phyloP scores from a whole-genome alignment of 35 echinoderm and acorn worm species.

The Diadema setosum region DNA sequence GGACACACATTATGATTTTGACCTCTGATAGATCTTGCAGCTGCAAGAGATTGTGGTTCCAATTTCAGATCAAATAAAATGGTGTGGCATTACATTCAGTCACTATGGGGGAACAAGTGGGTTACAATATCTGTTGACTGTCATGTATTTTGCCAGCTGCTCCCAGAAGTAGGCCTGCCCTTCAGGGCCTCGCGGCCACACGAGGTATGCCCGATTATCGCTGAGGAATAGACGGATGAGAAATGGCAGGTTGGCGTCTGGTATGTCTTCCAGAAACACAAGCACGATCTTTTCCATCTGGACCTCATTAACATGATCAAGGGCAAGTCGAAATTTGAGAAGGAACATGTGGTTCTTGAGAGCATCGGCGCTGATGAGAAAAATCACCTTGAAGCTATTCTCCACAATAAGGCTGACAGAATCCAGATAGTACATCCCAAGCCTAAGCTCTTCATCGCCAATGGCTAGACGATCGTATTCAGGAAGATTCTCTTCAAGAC shows the following conservation, averaged over 20 bases:
- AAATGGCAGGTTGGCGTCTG: not conserved
- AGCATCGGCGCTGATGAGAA: not conserved
- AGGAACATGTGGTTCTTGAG: not conserved
- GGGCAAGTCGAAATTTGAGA: not conserved
- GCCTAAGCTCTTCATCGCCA: not conserved
- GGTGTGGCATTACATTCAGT: too few species aligned
- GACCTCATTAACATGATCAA: not conserved
- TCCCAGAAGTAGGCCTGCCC: not conserved
- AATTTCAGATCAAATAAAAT: too few species aligned
- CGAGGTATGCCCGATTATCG: not conserved
- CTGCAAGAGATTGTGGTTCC: too few species aligned
- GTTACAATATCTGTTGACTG: too few species aligned
- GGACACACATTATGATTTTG: too few species aligned
- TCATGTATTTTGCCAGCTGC: not conserved
- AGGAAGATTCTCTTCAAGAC: not conserved
- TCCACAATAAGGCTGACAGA: not conserved
- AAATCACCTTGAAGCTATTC: not conserved
- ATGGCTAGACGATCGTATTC: not conserved
- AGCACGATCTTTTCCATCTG: not conserved
- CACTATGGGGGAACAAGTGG: too few species aligned
- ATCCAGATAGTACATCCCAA: not conserved
- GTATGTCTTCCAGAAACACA: not conserved
- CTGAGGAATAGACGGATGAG: not conserved
- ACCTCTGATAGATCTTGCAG: too few species aligned
- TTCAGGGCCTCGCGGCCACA: not conserved